Evolutionary conservation across 1,140 invertebrate species (phyloP).

Genomic region (Colletes gigas): DNA sequence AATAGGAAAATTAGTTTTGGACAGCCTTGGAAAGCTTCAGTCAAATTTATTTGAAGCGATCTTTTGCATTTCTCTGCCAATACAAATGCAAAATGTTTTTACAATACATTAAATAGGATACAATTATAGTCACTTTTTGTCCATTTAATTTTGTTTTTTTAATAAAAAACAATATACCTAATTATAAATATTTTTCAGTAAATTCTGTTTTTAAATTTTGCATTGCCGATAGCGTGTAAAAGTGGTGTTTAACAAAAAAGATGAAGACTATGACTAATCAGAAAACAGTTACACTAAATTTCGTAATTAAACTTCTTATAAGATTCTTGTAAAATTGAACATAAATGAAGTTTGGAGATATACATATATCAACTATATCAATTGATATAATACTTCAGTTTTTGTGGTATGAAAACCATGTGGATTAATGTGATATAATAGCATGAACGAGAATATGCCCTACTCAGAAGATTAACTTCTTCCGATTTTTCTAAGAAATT

Average conservation of each 20-base stretch:
- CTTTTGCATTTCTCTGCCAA: slow-evolving; percentile 21
- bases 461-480: background rate
- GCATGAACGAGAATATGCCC: background rate
- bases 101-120: slow-evolving; percentile 27
- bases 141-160: slow-evolving; percentile 1
- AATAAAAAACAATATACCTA: slow-evolving; percentile 31
- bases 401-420: background rate
- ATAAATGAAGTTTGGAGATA: slow-evolving; percentile 6
- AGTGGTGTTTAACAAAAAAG: background rate
- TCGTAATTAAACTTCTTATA: slow-evolving; percentile 26
- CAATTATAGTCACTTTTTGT: slow-evolving; percentile 19
- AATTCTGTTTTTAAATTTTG: background rate
- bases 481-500: background rate
- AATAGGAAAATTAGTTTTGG: slow-evolving; percentile 20
- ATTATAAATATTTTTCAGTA: background rate
- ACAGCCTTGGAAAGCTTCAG: slow-evolving; percentile 40
- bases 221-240: slow-evolving; percentile 26
- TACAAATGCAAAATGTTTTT: slow-evolving; percentile 38
- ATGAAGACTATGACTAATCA: slow-evolving; percentile 9
- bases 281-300: slow-evolving; percentile 37
- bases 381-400: slow-evolving; percentile 9
- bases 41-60: slow-evolving; percentile 47
- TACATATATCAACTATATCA: slow-evolving; percentile 6
- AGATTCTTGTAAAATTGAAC: background rate
- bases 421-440: slow-evolving; percentile 6